These are phyloP conservation scores for Rynchops niger DNA, from an alignment of 2,113 vertebrate species.

Conservation along the genomic window DNA sequence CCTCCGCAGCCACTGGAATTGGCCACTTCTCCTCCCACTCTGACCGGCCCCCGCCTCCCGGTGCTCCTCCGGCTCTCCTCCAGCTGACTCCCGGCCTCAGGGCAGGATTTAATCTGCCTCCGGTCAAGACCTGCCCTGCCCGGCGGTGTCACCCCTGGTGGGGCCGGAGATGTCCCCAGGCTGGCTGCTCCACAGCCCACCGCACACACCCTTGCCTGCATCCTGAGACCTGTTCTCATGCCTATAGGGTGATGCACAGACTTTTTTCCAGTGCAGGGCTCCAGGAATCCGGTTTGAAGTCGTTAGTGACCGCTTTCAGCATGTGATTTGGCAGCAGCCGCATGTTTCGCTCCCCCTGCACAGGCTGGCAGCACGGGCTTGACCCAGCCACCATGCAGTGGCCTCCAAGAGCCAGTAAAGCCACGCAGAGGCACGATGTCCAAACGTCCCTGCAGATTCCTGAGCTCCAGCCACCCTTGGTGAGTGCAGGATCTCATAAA, in stretches of 20 bases:
- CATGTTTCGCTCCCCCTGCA: neutral
- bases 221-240: neutral
- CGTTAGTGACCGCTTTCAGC: neutral
- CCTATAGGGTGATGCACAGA: accelerated
- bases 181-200: neutral
- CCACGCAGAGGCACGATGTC: accelerated
- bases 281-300: accelerated
- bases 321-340: no score
- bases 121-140: no score
- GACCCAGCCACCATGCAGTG: neutral
- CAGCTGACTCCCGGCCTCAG: neutral
- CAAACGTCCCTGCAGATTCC: neutral
- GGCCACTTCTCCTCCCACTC: accelerated
- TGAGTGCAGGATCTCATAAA: neutral
- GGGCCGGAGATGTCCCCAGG: neutral
- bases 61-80: neutral
- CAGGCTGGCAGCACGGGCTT: no score
- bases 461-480: neutral
- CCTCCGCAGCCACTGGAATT: accelerated
- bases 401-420: neutral
- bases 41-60: accelerated
- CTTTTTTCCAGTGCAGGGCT: neutral
- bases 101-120: neutral
- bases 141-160: neutral
- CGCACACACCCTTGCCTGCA: accelerated